Evolutionary conservation across 2,113 vertebrate species (phyloP).

Genomic region (Columba janthina): DNA sequence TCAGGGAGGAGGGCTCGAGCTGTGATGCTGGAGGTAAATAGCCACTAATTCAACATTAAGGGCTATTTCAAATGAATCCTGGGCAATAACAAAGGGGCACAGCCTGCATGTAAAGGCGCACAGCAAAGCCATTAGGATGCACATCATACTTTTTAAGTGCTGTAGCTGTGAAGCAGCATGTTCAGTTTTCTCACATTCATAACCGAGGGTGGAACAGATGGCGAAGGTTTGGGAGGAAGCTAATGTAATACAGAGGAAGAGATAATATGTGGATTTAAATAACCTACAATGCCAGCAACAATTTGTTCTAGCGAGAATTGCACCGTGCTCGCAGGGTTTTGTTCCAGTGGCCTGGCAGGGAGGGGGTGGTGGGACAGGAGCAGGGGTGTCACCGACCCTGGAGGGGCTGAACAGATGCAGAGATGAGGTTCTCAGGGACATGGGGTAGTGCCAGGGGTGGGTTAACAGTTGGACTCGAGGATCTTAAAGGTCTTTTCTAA

Average conservation of each 20-base stretch:
- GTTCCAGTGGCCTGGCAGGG: slow-evolving; percentile 10
- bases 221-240: slow-evolving; percentile 70
- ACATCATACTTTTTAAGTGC: slow-evolving; percentile 32
- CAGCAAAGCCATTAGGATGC: slow-evolving; percentile 50
- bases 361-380: background rate
- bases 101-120: background rate
- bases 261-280: slow-evolving; percentile 69
- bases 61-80: fast-evolving
- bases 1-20: background rate
- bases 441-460: too few relatives aligned
- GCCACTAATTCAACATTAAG: background rate
- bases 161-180: slow-evolving; percentile 56
- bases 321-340: background rate
- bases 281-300: slow-evolving; percentile 64
- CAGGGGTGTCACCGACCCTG: background rate
- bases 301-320: slow-evolving; percentile 59
- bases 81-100: background rate
- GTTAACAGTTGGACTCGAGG: too few relatives aligned
- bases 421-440: too few relatives aligned
- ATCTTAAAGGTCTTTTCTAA: too few relatives aligned
- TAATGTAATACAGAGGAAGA: slow-evolving; percentile 66
- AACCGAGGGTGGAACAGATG: slow-evolving; percentile 72
- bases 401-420: too few relatives aligned
- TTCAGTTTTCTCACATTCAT: slow-evolving; percentile 69
- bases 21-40: background rate